A percentile compares a stretch with the other conserved stretches of the same genome.
Conservation (phyloP, 2,888 invertebrate species). For the Hedya salicella region DNA sequence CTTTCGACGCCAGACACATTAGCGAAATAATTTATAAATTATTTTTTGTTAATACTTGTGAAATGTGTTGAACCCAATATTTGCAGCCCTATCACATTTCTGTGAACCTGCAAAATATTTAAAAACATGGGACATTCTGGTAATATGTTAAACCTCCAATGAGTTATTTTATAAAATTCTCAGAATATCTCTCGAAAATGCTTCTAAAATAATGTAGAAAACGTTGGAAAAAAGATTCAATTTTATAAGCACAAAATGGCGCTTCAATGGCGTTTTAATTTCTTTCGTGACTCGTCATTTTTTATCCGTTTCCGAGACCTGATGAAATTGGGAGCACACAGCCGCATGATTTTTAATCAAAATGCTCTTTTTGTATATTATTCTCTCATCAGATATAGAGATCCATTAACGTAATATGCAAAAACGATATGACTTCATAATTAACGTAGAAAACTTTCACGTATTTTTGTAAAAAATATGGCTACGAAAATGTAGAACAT, state of each 20-base stretch:
- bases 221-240: conserved; percentile 2
- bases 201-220: conserved; percentile 3
- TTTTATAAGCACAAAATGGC: conserved; percentile 27
- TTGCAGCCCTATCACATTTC: neutral
- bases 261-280: conserved; percentile 32
- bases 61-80: no score
- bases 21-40: no score
- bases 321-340: conserved; percentile 7
- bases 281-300: conserved; percentile 36
- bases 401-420: no score
- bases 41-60: no score
- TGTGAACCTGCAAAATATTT: neutral
- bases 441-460: no score
- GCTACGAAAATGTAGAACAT: no score
- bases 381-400: neutral
- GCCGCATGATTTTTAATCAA: conserved; percentile 19
- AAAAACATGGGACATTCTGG: neutral
- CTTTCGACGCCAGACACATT: no score
- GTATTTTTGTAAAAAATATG: no score
- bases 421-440: no score
- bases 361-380: neutral
- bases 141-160: neutral
- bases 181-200: neutral
- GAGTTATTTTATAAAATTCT: neutral
- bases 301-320: conserved; percentile 30